phyloP scores from a whole-genome alignment of 2,113 vertebrate species.

The Etheostoma cragini region DNA sequence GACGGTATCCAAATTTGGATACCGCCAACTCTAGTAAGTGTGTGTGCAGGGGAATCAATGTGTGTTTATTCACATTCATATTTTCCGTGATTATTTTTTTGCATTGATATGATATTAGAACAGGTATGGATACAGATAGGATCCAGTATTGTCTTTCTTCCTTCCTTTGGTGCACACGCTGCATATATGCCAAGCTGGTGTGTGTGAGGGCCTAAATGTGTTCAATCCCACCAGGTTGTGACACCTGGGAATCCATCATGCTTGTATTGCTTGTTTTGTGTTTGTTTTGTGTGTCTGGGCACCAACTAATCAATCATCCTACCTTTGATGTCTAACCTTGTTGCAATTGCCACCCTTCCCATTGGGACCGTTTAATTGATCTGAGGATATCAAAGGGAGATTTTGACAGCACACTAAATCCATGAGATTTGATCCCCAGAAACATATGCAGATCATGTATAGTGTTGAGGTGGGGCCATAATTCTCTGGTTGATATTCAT shows the following conservation, averaged over 20 bases:
- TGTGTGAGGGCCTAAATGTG: not conserved
- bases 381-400: constrained; percentile 56
- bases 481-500: not conserved
- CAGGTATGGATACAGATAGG: not conserved
- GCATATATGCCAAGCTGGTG: not conserved
- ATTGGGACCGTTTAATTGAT: constrained; percentile 45
- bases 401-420: constrained; percentile 46
- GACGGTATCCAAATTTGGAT: too few relatives aligned
- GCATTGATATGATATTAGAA: not conserved
- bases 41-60: not conserved
- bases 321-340: constrained; percentile 54
- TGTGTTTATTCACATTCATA: constrained; percentile 6
- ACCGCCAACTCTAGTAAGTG: not conserved
- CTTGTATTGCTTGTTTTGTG: constrained; percentile 48
- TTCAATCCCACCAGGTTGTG: constrained; percentile 23
- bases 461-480: not conserved
- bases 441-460: constrained; percentile 32
- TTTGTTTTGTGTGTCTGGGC: constrained; percentile 41
- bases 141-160: not conserved
- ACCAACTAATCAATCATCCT: constrained; percentile 56
- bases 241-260: constrained; percentile 55
- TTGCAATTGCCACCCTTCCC: constrained; percentile 25
- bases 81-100: not conserved
- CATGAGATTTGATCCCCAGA: constrained; percentile 34
- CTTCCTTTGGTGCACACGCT: not conserved